Percentiles rank a stretch among this genome's conserved stretches.
Conservation (phyloP, 2,888 invertebrate genomes). For the Lordiphosa fenestrarum region DNA sequence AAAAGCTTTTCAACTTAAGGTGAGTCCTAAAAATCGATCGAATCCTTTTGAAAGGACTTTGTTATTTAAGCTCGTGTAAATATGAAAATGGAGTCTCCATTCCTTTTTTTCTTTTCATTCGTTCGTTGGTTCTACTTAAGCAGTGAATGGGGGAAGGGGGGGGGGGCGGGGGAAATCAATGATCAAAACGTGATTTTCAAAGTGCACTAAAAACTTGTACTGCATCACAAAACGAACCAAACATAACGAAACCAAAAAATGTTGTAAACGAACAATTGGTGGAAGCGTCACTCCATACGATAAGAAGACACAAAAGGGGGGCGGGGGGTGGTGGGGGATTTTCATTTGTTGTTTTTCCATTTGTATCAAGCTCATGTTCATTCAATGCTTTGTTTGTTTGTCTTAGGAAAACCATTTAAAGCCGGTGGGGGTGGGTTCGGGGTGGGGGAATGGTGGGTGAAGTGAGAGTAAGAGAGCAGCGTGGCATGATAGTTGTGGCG, state of each 20-base stretch:
- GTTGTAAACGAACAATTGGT: constrained; percentile 16
- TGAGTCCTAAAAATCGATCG: too few species aligned
- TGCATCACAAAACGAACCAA: constrained; percentile 33
- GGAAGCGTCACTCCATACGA: constrained; percentile 9
- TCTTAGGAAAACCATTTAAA: constrained; percentile 50
- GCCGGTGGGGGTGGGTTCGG: constrained; percentile 23
- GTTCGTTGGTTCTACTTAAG: too few species aligned
- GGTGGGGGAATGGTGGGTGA: constrained; percentile 1
- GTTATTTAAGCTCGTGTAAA: too few species aligned
- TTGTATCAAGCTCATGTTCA: constrained; percentile 33
- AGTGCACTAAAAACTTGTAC: constrained; percentile 59
- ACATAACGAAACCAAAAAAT: constrained; percentile 3
- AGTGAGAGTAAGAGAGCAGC: constrained; percentile 8
- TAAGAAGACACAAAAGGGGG: background rate
- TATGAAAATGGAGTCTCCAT: too few species aligned
- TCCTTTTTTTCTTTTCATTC: too few species aligned
- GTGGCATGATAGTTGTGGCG: constrained; percentile 13
- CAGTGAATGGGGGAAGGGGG: too few species aligned
- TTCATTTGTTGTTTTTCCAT: constrained; percentile 11
- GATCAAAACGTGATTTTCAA: constrained; percentile 20
- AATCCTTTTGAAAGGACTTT: too few species aligned
- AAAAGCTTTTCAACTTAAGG: too few species aligned
- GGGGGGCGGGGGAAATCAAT: background rate
- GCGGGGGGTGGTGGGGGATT: background rate
- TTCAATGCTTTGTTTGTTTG: constrained; percentile 38